These are phyloP conservation scores for Hystrix cristata DNA, from an alignment of 2,113 vertebrate species.

Conservation along the genomic window DNA sequence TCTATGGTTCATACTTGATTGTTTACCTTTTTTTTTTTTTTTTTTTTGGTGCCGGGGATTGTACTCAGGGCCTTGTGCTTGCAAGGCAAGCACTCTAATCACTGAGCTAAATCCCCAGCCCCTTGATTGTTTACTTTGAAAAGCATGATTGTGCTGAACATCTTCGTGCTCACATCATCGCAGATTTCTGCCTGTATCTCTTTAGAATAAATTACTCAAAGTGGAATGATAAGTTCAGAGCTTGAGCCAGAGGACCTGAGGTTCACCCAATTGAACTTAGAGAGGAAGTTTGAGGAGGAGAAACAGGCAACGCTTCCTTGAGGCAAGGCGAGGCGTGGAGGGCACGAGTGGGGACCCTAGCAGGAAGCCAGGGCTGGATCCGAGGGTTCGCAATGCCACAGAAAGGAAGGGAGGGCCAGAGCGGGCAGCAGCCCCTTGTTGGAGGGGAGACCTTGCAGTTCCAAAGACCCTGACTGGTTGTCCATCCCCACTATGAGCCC, in stretches of 20 bases:
- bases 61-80: no score
- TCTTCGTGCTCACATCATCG: no score
- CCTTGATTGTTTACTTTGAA: neutral
- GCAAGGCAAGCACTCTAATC: no score
- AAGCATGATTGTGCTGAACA: neutral
- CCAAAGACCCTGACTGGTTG: neutral
- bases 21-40: neutral
- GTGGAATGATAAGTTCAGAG: neutral
- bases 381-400: neutral
- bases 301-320: neutral
- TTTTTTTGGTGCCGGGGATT: no score
- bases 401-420: neutral
- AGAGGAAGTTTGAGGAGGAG: neutral
- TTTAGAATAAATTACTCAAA: neutral
- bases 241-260: neutral
- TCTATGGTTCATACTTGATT: neutral
- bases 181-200: neutral
- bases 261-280: neutral
- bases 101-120: no score
- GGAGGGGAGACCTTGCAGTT: neutral
- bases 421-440: neutral
- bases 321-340: neutral
- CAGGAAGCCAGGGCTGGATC: neutral
- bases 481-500: neutral
- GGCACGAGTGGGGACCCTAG: neutral